phyloP scores from a whole-genome alignment of 2,113 vertebrate genomes.

The Aleadryas rufinucha region DNA sequence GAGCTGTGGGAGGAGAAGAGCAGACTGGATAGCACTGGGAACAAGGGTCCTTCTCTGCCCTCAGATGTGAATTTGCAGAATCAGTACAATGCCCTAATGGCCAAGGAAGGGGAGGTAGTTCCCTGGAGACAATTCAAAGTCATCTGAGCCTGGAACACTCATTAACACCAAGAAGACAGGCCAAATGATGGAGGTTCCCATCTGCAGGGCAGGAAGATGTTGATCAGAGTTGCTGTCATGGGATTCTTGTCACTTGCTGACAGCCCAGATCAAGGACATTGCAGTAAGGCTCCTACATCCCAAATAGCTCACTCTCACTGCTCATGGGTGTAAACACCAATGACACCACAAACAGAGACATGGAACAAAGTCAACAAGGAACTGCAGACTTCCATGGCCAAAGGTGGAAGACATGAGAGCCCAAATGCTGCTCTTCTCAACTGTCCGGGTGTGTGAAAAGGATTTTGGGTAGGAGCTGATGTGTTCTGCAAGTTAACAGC shows the following conservation, averaged over 20 bases:
- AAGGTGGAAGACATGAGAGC: background rate
- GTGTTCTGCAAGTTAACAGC: background rate
- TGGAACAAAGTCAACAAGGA: rapidly evolving
- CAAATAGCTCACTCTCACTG: background rate
- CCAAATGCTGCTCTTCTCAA: background rate
- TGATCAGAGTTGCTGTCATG: background rate
- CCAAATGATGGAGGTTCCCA: background rate
- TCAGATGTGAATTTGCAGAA: background rate
- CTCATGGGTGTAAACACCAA: background rate
- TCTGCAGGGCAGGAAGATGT: background rate
- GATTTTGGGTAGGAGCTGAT: background rate
- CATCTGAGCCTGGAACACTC: background rate
- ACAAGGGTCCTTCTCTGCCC: background rate
- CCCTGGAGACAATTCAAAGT: background rate
- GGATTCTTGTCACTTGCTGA: background rate
- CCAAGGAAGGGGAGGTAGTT: background rate
- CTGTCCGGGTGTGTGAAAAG: background rate
- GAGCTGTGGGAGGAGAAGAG: background rate
- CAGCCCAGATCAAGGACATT: background rate
- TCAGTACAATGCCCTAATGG: background rate
- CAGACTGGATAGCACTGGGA: background rate
- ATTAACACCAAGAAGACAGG: background rate
- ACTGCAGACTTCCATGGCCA: background rate
- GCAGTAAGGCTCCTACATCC: background rate
- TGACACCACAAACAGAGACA: background rate